Percentiles rank a stretch among this genome's conserved stretches.
Conservation (phyloP, 1,140 invertebrate species). For the Hylyphantes graminicola region DNA sequence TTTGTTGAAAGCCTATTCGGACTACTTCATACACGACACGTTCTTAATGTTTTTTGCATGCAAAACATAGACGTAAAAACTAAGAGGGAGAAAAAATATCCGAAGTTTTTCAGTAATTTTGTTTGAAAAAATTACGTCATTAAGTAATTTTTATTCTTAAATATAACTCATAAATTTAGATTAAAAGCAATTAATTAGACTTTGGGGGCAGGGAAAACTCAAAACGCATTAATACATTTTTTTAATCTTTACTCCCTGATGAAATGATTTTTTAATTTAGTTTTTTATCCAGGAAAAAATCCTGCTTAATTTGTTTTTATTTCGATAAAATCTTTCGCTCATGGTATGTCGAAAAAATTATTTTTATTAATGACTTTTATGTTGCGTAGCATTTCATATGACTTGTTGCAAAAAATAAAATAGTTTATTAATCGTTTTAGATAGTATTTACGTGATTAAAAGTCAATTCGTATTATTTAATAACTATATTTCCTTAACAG, state of each 20-base stretch:
- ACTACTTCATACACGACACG: constrained; percentile 37
- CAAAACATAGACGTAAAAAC: constrained; percentile 37
- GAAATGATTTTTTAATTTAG: too few relatives aligned
- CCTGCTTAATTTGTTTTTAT: too few relatives aligned
- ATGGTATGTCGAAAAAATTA: too few relatives aligned
- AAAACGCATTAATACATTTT: constrained; percentile 50
- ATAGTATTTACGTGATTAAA: too few relatives aligned
- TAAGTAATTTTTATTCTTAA: constrained; percentile 59
- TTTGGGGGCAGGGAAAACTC: constrained; percentile 32
- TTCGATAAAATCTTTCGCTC: too few relatives aligned
- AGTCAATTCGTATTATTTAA: too few relatives aligned
- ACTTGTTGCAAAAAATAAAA: too few relatives aligned
- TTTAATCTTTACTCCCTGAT: constrained; percentile 24
- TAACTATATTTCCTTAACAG: too few relatives aligned
- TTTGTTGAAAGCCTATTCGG: constrained; percentile 6
- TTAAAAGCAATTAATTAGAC: constrained; percentile 59
- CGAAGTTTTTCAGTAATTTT: background rate
- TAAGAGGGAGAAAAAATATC: constrained; percentile 9
- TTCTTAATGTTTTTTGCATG: constrained; percentile 58
- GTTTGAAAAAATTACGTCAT: constrained; percentile 49
- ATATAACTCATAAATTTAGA: constrained; percentile 60
- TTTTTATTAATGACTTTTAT: too few relatives aligned
- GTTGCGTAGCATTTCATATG: too few relatives aligned
- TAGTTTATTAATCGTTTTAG: too few relatives aligned
- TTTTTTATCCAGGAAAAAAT: too few relatives aligned